Base-by-base conservation (phyloP, 1,140 invertebrate species). In the Solenopsis invicta region DNA sequence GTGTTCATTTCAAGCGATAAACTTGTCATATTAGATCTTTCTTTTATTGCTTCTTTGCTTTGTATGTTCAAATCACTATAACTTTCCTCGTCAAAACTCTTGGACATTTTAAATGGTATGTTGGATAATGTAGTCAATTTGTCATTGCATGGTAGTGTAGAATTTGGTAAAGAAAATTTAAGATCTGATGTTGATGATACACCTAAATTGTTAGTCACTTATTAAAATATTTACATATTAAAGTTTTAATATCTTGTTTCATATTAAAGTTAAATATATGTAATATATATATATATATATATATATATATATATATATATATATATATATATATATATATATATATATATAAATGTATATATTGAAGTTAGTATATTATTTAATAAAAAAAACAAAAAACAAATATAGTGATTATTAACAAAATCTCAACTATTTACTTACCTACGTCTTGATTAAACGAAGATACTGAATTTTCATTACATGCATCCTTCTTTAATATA, bases 401-500 rank as follows among this genome's bases (percentile, higher is more conserved):
- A 59, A 56, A 72, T 18, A n/a, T 66, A 37, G 9, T 75, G 67
- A 34, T 10, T 61, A 4, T 48, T 16, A 41, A 6, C 10, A 10
- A 81, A 5, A 16, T 86, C 37, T 29, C n/a, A 12, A 52, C 29
- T 29, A 29, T 29, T 54, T 41, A 71, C 12, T 13, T 21, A 59
- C 24, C 16, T 81, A 3, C 48, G 75, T 84, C 69, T 87, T 67
- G 59, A 66, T 54, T 78, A 48, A 41, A 62, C 0, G 37, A 56
- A 45, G 52, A 64, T 6, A n/a, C 52, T 4, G 50, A 13, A 10
- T 41, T 85, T 62, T 29, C 29, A 59, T 34, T 29, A 34, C 9
- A 59, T 29, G 34, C 52, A 52, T 85, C 69, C 10, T 77, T 74
- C 16, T 88, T 80, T 21, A 87, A 61, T n/a, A 82, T 50, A 21